These are phyloP conservation scores for Parapsyche elsis DNA, from an alignment of 1,140 invertebrate genomes.

Conservation along the genomic window DNA sequence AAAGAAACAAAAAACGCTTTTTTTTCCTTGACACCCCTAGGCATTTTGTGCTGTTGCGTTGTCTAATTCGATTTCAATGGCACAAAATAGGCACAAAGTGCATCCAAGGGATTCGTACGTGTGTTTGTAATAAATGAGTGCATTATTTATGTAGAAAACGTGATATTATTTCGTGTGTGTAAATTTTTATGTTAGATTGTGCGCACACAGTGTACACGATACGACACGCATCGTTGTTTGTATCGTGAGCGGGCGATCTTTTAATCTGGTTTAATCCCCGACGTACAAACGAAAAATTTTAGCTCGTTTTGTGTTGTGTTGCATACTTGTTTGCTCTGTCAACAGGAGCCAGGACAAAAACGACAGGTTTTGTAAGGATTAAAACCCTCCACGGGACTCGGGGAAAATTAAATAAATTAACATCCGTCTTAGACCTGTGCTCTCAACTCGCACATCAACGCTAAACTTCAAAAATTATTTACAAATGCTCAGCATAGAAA, in stretches of 20 bases:
- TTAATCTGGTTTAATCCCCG: slow-evolving; percentile 25
- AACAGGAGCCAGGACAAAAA: slow-evolving; percentile 32
- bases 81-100: not conserved
- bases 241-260: slow-evolving; percentile 27
- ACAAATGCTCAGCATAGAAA: too few relatives aligned
- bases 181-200: not conserved
- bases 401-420: slow-evolving; percentile 26
- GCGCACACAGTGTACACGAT: not conserved
- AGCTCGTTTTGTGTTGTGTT: slow-evolving; percentile 26
- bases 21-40: not conserved
- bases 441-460: too few relatives aligned
- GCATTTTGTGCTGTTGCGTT: slow-evolving; percentile 2
- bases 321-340: slow-evolving; percentile 38
- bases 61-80: slow-evolving; percentile 33
- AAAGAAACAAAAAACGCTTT: slow-evolving; percentile 32
- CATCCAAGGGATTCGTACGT: not conserved
- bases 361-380: slow-evolving; percentile 26
- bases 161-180: not conserved
- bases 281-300: slow-evolving; percentile 24
- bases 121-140: not conserved
- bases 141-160: slow-evolving; percentile 4
- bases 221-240: not conserved
- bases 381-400: not conserved
- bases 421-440: not conserved
- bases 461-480: too few relatives aligned